Base-by-base conservation (phyloP, 2,797 vertebrate species). In the Ctenochaetus hawaiiensis region DNA sequence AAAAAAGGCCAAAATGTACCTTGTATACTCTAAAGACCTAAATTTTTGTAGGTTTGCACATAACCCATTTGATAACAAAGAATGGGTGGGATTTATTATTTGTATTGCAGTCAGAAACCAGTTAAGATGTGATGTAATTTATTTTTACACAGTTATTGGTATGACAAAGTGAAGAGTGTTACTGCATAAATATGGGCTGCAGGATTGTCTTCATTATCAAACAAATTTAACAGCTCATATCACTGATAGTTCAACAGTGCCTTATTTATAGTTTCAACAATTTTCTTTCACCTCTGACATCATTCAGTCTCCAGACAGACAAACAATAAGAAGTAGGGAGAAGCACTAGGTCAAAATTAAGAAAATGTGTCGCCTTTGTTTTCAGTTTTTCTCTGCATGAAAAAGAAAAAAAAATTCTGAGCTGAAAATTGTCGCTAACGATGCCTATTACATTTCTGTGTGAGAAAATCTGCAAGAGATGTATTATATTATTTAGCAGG, bases 391-490 rank as follows among this genome's bases (percentile, higher is more conserved):
- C 0, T 47, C n/a, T 64, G 9, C 13, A 34, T 56, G 39, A 58
- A 30, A 30, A 30, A 26, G 43, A 43, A 51, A 62, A 37, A 60
- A 49, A 65, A 41, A 30, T 14, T 20, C 16, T 26, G 5, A 44
- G 34, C 8, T 63, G 45, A 7, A 64, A 59, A 37, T 6, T 39
- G 5, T 57, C 30, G 43, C 44, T 61, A 18, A 17, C 4, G 4
- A 30, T 30, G 26, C 26, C 26, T 30, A 30, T 69, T 30, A 6
- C 26, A 57, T 51, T 60, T 34, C 37, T 49, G 11, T 61, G 49
- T 44, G 37, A 45, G 51, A 14, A 52, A 34, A 75, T 59, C 34
- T 79, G 43, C 10, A 22, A 51, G 18, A 62, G 49, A 63, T 37
- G 0, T 6, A 14, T 67, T 65, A 12, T 53, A 67, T 58, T 72